Evolutionary conservation across 2,797 vertebrate species (phyloP), one percentile per base, ranked within the genome.

Genomic region (Lerista edwardsae): DNA sequence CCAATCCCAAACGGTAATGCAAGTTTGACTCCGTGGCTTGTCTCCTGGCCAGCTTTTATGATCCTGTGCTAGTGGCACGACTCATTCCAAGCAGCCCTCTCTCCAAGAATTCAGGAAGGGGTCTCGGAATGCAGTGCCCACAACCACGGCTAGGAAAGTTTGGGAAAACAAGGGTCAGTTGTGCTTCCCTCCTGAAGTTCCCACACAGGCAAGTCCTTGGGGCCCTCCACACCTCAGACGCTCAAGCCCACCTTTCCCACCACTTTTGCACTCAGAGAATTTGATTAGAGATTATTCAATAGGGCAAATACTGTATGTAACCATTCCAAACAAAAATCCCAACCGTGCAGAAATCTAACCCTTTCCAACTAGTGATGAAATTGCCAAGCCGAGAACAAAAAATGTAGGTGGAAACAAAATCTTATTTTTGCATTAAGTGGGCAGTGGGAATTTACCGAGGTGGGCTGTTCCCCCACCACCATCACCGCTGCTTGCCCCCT

Each of bases 251-350:
- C 51, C 15, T 12, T 55, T 12, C 15, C 10, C 15, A 6, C 29
- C 61, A n/a, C n/a, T n/a, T 34, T 51, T 65, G 23, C 44, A 23
- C 6, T n/a, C 12, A 12, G 29, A 73, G 64, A 64, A 39, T 27
- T 29, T 10, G 62, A 6, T 79, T 39, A 55, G 41, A 64, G n/a
- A 79, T 51, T 39, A 36, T 55, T 39, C 76, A n/a, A 25, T 4
- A 2, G 21, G 14, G 59, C 68, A 79, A 84, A 79, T 55, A 73
- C 79, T 84, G n/a, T n/a, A n/a, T n/a, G n/a, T 65, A 39, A 73
- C 68, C 31, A 17, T 55, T 55, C 6, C 9, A 3, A 14, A 72
- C 72, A 51, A 29, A 23, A 15, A 15, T 31, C 17, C 2, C 31
- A 36, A 21, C 57, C 6, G 4, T 0, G 55, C 65, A 51, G 57